Evolutionary conservation across 1,140 invertebrate genomes (phyloP).

Genomic region (Paraescarpia echinospica): DNA sequence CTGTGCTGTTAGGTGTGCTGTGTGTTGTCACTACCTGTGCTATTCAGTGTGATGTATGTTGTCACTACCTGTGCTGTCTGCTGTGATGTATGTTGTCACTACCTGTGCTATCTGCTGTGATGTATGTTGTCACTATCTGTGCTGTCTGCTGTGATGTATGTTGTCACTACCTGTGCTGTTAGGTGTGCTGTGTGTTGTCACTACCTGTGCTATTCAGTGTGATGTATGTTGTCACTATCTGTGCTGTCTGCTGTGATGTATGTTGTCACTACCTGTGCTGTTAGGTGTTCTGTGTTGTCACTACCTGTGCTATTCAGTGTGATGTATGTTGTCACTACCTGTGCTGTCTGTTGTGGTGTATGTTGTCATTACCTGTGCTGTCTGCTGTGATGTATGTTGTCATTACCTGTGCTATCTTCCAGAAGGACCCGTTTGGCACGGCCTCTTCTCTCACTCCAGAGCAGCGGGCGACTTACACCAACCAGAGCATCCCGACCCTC

Average conservation of each 20-base stretch:
- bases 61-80: too few relatives aligned
- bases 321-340: background rate
- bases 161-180: background rate
- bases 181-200: background rate
- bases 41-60: too few relatives aligned
- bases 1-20: too few relatives aligned
- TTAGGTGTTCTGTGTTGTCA: background rate
- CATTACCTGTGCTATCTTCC: slow-evolving; percentile 17
- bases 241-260: background rate
- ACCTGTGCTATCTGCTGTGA: background rate
- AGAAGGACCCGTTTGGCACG: slow-evolving; percentile 43
- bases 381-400: background rate
- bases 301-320: background rate
- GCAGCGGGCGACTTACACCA: slow-evolving; percentile 31
- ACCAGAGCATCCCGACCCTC: slow-evolving; percentile 43
- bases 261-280: background rate
- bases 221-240: background rate
- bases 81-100: too few relatives aligned
- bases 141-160: background rate
- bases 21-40: background rate
- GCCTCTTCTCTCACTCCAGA: slow-evolving; percentile 34
- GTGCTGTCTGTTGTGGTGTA: background rate
- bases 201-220: background rate
- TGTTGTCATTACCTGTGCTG: background rate
- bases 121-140: background rate